A percentile compares a stretch with the other conserved stretches of the same genome.
phyloP scores from a whole-genome alignment of 2,888 invertebrate genomes.

The Machimus atricapillus region DNA sequence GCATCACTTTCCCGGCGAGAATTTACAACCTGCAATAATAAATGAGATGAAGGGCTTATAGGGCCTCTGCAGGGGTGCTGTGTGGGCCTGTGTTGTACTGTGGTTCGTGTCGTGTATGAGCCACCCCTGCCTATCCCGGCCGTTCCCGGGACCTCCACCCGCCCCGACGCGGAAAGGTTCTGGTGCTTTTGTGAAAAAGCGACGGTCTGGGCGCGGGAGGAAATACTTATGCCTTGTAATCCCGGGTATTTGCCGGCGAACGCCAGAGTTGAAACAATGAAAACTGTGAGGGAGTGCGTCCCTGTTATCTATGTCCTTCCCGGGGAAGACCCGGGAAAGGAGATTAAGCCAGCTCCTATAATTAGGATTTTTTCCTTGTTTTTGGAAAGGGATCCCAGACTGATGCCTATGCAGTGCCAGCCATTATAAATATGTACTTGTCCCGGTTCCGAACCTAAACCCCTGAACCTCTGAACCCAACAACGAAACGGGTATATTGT shows the following conservation, averaged over 20 bases:
- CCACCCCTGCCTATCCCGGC: not conserved
- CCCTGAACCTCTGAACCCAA: not conserved
- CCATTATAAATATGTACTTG: slow-evolving; percentile 24
- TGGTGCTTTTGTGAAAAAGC: not conserved
- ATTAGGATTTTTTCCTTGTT: slow-evolving; percentile 35
- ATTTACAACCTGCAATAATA: slow-evolving; percentile 69
- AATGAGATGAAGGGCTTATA: slow-evolving; percentile 47
- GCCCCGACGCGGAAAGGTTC: not conserved
- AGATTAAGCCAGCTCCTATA: slow-evolving; percentile 41
- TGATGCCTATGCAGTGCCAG: not conserved
- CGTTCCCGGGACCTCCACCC: not conserved
- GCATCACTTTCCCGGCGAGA: slow-evolving; percentile 84
- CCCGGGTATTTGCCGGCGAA: not conserved
- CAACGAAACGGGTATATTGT: not conserved
- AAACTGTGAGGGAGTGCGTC: not conserved
- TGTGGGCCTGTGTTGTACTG: not conserved
- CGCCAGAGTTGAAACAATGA: slow-evolving; percentile 9
- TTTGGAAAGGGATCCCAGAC: slow-evolving; percentile 17
- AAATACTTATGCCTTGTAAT: slow-evolving; percentile 22
- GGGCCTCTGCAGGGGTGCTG: slow-evolving; percentile 36
- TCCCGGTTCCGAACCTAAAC: not conserved
- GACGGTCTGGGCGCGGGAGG: not conserved
- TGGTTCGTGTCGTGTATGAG: not conserved
- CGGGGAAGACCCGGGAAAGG: slow-evolving; percentile 14
- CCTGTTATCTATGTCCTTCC: not conserved